phyloP scores from a whole-genome alignment of 2,797 vertebrate genomes.

The Xenops minutus region DNA sequence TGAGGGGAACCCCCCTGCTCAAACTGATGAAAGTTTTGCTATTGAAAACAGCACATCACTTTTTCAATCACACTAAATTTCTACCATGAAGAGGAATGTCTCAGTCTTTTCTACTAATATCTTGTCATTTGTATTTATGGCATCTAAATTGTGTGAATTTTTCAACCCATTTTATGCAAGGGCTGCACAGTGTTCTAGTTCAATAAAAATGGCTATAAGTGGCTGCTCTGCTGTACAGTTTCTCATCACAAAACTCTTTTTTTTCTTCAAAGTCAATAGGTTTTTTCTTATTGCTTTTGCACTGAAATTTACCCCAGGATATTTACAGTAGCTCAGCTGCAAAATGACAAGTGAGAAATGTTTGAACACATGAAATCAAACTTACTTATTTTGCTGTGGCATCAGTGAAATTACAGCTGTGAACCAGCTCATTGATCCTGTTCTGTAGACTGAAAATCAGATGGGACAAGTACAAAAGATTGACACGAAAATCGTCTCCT shows the following conservation, averaged over 20 bases:
- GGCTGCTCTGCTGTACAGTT: neutral
- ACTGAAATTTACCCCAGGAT: neutral
- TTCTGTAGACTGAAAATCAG: neutral
- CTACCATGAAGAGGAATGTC: neutral
- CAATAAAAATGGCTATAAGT: neutral
- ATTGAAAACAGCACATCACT: neutral
- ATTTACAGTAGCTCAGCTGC: neutral
- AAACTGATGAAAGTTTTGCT: neutral
- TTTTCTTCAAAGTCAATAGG: neutral
- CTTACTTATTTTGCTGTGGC: neutral
- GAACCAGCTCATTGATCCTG: neutral
- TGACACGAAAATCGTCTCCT: neutral
- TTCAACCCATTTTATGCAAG: neutral
- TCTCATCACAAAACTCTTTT: neutral
- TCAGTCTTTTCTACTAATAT: neutral
- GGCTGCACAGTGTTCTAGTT: neutral
- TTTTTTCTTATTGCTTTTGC: constrained; percentile 13
- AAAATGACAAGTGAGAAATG: neutral
- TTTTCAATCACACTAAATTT: neutral
- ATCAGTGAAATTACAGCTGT: neutral
- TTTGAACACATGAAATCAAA: neutral
- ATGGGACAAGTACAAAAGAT: neutral
- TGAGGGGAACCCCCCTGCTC: neutral
- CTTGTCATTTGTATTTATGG: neutral
- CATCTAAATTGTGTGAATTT: neutral